Base-by-base conservation (phyloP, 2,113 vertebrate genomes). In the Pteronura brasiliensis region DNA sequence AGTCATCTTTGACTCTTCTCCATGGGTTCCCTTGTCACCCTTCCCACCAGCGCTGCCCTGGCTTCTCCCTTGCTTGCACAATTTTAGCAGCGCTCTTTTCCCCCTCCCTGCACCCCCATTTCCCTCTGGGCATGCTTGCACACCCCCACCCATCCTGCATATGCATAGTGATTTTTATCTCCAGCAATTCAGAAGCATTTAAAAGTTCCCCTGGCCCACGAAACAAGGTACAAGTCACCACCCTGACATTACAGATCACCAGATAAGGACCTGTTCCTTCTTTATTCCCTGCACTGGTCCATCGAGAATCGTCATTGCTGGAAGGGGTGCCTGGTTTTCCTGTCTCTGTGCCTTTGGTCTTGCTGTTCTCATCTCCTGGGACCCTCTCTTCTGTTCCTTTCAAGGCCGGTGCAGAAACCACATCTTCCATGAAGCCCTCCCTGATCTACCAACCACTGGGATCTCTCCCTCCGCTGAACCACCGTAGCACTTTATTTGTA, bases 401-500 rank as follows among this genome's bases (percentile, higher is more conserved):
- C 77, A 14, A 88, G 93, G 79, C 92, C 84, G 93, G 57, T 2
- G 4, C 97, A 69, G 92, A 93, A 90, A 83, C 67, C 42, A 21
- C 81, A 10, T 92, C 95, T 83, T 87, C 57, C 97, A 90, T 42
- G 92, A 96, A 88, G 95, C 86, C 63, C 91, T 88, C 82, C 93
- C 82, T 8, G 27, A 84, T 34, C 74, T 61, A 47, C 92, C 89
- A 69, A 65, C 94, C 42, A 3, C 91, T 71, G 90, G 94, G 96
- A 25, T 69, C 86, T 90, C 97, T 96, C 93, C 95, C 80, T 84
- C 95, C 0, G 14, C 83, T 21, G 91, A 96, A 93, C 94, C 95
- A 97, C 94, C 96, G 0, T 93, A 90, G 97, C 98, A 98, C 98
- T 98, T 98, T 98, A 97, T 96, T 96, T 92, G 77, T 93, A 71